A percentile compares a stretch with the other conserved stretches of the same genome.
These are phyloP conservation scores for Bradysia coprophila DNA, from an alignment of 1,140 invertebrate genomes.

Conservation along the genomic window DNA sequence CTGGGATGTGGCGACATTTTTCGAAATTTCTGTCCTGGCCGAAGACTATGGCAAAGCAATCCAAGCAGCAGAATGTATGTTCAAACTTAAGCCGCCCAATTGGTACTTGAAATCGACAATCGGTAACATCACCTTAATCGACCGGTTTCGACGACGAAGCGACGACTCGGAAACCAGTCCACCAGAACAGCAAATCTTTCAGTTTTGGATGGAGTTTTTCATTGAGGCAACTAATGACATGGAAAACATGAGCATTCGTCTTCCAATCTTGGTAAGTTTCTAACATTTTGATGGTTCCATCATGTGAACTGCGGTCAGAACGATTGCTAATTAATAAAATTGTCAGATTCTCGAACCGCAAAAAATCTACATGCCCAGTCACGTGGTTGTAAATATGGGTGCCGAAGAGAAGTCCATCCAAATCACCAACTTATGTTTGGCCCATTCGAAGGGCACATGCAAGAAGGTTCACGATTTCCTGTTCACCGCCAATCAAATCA, in stretches of 20 bases:
- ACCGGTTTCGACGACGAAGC: constrained; percentile 70
- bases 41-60: constrained; percentile 95
- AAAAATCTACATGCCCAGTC: constrained; percentile 85
- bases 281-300: neutral
- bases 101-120: constrained; percentile 99
- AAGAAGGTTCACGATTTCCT: constrained; percentile 85
- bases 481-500: constrained; percentile 80
- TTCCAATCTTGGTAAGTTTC: constrained; percentile 42
- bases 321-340: too few species aligned
- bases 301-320: too few species aligned
- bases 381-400: constrained; percentile 85
- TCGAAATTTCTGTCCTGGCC: constrained; percentile 95
- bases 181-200: constrained; percentile 76
- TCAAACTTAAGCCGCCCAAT: constrained; percentile 92
- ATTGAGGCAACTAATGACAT: constrained; percentile 67
- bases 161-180: constrained; percentile 44
- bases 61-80: constrained; percentile 97
- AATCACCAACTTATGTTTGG: constrained; percentile 68
- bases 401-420: constrained; percentile 81
- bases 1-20: constrained; percentile 99
- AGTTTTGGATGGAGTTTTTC: constrained; percentile 99
- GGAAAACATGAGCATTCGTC: constrained; percentile 59
- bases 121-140: constrained; percentile 92
- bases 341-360: constrained; percentile 76
- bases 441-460: constrained; percentile 53